phyloP scores from a whole-genome alignment of 2,888 invertebrate species.

The Rhyacophila evoluta region DNA sequence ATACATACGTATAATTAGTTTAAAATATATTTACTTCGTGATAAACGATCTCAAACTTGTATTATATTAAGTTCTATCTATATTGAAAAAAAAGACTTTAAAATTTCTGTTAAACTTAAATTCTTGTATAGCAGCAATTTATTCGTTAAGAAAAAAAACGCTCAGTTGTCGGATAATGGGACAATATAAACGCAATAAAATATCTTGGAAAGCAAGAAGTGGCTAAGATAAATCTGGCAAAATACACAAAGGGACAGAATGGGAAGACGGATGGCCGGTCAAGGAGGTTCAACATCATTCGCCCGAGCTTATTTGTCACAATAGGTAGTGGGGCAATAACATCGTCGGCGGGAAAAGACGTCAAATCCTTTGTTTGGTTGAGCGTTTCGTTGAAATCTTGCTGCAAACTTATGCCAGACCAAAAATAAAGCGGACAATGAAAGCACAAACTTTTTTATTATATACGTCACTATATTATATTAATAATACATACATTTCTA shows the following conservation, averaged over 20 bases:
- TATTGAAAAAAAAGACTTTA: no score
- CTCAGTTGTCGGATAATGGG: background rate
- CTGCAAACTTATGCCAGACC: background rate
- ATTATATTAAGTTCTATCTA: no score
- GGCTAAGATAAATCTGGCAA: constrained; percentile 39
- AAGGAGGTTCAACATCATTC: constrained; percentile 44
- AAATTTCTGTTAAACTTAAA: no score
- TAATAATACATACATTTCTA: no score
- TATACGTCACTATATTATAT: no score
- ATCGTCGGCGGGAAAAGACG: constrained; percentile 29
- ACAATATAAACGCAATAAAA: constrained; percentile 39
- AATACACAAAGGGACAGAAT: constrained; percentile 34
- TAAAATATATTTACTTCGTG: no score
- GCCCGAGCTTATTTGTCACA: constrained; percentile 48
- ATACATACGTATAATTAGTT: no score
- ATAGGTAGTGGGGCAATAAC: constrained; percentile 37
- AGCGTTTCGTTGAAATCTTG: background rate
- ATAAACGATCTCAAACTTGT: no score
- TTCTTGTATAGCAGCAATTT: background rate
- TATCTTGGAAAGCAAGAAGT: constrained; percentile 29
- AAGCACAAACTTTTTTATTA: no score
- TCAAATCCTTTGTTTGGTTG: constrained; percentile 18
- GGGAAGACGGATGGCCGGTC: constrained; percentile 41
- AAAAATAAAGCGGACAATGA: no score
- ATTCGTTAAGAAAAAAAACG: constrained; percentile 4